A percentile compares a stretch with the other conserved stretches of the same genome.
These are phyloP conservation scores for Sinocyclocheilus anophthalmus DNA, from an alignment of 2,113 vertebrate genomes.

Conservation along the genomic window DNA sequence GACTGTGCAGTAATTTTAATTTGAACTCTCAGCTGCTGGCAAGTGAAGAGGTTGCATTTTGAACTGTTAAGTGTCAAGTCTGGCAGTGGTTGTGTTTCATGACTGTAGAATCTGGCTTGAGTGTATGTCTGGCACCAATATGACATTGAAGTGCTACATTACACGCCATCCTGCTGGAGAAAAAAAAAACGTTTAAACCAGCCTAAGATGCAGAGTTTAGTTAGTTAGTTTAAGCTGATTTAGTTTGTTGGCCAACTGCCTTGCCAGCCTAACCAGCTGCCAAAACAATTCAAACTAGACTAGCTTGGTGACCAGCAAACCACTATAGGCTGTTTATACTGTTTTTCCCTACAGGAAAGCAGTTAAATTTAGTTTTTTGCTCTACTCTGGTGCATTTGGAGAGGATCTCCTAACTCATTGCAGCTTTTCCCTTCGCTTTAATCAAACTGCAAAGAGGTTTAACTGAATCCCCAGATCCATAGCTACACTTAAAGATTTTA, in stretches of 20 bases:
- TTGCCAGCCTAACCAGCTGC: neutral
- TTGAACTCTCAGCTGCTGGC: neutral
- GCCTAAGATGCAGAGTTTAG: neutral
- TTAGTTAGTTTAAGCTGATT: neutral
- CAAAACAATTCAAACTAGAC: neutral
- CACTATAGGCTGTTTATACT: neutral
- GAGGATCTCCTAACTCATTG: neutral
- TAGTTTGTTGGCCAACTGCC: neutral
- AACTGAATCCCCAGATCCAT: neutral
- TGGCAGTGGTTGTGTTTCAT: neutral
- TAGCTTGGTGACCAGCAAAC: neutral
- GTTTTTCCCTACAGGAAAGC: neutral
- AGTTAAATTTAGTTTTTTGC: neutral
- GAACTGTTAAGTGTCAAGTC: neutral
- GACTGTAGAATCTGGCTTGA: neutral
- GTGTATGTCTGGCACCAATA: neutral
- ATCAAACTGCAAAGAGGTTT: slow-evolving; percentile 28
- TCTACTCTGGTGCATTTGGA: neutral
- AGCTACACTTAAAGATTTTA: neutral
- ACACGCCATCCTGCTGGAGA: neutral
- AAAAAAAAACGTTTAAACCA: neutral
- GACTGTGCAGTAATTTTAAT: neutral
- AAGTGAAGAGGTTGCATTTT: neutral
- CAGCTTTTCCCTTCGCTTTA: neutral
- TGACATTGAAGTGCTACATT: neutral